phyloP scores from a whole-genome alignment of 2,888 invertebrate genomes.

The Phengaris arion region DNA sequence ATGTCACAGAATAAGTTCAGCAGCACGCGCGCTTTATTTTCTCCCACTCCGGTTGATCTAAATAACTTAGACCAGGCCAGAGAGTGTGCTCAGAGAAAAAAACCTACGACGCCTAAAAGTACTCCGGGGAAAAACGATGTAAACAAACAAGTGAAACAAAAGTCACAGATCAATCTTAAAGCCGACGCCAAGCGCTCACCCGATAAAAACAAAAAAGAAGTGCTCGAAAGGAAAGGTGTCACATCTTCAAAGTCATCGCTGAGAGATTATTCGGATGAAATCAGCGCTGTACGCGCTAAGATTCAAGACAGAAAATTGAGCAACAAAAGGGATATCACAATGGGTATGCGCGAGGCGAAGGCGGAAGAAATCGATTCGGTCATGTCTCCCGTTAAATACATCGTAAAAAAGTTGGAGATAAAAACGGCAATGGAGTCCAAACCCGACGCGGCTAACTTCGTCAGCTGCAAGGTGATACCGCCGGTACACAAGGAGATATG shows the following conservation, averaged over 20 bases:
- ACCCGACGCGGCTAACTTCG: slow-evolving; percentile 61
- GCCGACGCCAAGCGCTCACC: slow-evolving; percentile 61
- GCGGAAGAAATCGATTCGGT: slow-evolving; percentile 58
- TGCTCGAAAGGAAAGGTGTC: slow-evolving; percentile 60
- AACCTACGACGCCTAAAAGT: slow-evolving; percentile 59
- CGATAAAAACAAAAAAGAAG: slow-evolving; percentile 68
- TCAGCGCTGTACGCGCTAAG: slow-evolving; percentile 72
- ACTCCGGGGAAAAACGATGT: slow-evolving; percentile 60
- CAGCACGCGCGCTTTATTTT: slow-evolving; percentile 75
- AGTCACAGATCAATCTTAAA: slow-evolving; percentile 69
- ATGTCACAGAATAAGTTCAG: slow-evolving; percentile 73
- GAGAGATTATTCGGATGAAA: slow-evolving; percentile 74
- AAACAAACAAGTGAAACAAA: slow-evolving; percentile 70
- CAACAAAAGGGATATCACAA: slow-evolving; percentile 65
- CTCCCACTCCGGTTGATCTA: slow-evolving; percentile 80
- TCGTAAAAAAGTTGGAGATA: slow-evolving; percentile 74
- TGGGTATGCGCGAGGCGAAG: slow-evolving; percentile 55
- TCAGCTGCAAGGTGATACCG: slow-evolving; percentile 73
- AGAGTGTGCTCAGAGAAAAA: slow-evolving; percentile 78
- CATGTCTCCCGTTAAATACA: slow-evolving; percentile 72
- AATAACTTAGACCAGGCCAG: slow-evolving; percentile 75
- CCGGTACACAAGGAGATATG: slow-evolving; percentile 71
- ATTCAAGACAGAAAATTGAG: slow-evolving; percentile 71
- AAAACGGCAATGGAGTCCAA: slow-evolving; percentile 70
- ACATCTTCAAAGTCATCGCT: slow-evolving; percentile 60